Evolutionary conservation across 2,113 vertebrate genomes (phyloP), one percentile per base, ranked within the genome.

Genomic region (Hoplias malabaricus): DNA sequence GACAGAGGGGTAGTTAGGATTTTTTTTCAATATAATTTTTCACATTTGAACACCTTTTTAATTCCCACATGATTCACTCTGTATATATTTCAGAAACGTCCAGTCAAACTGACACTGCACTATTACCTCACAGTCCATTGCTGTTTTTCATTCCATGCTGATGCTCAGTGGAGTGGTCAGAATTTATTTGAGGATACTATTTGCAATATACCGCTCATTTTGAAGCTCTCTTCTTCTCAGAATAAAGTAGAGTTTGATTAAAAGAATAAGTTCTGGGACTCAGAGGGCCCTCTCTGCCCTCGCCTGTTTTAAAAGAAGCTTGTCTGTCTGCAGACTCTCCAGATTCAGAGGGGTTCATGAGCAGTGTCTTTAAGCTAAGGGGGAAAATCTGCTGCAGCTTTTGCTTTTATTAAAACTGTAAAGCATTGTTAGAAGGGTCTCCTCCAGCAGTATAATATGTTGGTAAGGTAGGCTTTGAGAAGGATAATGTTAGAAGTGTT

Each of bases 321-420:
- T 31, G 13, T 46, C 53, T 59, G 63, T 53, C 48, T 53, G 48
- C 19, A 53, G 48, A 53, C 3, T 23, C n/a, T 1, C 5, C 74
- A 29, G 62, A 67, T 31, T 7, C 61, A 29, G 25, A 23, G 1
- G 19, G 63, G 50, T 46, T 12, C 27, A 31, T 67, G 33, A 53
- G 6, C 34, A 56, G 19, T 7, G 23, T 34, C 43, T 38, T 16
- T 42, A 53, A 53, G 46, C 46, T 29, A 43, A 31, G 8, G 66
- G n/a, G 66, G n/a, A 31, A 14, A 23, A 33, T 33, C 65, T 54
- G 65, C 38, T 77, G n/a, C 13, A 21, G 48, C 50, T 57, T 57
- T 31, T 33, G 50, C 48, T 68, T 42, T 77, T 69, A 77, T 76
- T 42, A 68, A 50, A 56, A n/a, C 63, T 57, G 31, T 68, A 50